Conservation (phyloP, 1,140 invertebrate species). For the Zophobas atratus region DNA sequence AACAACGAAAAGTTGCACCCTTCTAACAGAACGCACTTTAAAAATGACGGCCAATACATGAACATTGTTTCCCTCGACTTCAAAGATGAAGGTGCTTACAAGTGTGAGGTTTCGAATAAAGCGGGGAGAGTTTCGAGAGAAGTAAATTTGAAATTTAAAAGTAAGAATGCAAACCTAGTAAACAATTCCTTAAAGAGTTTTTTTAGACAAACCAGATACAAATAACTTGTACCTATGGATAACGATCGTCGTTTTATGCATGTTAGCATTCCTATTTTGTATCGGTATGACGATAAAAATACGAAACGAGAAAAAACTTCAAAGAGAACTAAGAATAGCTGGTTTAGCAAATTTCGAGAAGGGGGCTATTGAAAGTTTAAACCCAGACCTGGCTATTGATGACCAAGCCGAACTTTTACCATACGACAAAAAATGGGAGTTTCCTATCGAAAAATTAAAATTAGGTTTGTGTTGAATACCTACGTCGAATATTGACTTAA, state of each 20-base stretch:
- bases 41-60: conserved; percentile 66
- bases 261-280: background rate
- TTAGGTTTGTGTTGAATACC: conserved; percentile 74
- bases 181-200: background rate
- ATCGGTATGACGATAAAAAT: conserved; percentile 20
- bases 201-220: background rate
- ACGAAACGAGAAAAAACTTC: conserved; percentile 42
- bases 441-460: conserved; percentile 87
- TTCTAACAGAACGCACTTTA: conserved; percentile 65
- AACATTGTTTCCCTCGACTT: conserved; percentile 64
- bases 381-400: conserved; percentile 89
- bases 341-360: conserved; percentile 85
- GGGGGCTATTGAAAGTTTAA: conserved; percentile 85
- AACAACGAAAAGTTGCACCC: conserved; percentile 50
- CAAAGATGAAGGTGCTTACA: conserved; percentile 67
- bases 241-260: conserved; percentile 8
- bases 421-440: conserved; percentile 93
- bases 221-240: background rate
- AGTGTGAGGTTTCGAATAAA: conserved; percentile 67
- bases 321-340: conserved; percentile 75
- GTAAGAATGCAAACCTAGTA: conserved; percentile 58
- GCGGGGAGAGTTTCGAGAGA: conserved; percentile 63
- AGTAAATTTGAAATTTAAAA: conserved; percentile 63
- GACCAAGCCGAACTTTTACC: conserved; percentile 94
- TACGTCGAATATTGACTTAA: too few relatives aligned